Evolutionary conservation across 2,888 invertebrate genomes (phyloP).

Genomic region (Apodemia duryi): DNA sequence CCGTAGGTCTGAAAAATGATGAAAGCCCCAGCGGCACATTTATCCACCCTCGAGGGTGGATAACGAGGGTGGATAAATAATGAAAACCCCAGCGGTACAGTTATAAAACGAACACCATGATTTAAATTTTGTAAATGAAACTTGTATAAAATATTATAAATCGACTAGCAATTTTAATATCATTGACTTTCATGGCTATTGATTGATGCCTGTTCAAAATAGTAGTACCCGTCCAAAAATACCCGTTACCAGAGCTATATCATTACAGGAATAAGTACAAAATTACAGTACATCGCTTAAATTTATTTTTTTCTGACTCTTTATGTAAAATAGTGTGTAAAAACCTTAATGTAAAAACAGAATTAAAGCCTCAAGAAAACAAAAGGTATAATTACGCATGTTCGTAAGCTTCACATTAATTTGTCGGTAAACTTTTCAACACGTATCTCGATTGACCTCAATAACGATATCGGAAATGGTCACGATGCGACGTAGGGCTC

Average conservation of each 20-base stretch:
- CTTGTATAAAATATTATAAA: no score
- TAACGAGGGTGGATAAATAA: no score
- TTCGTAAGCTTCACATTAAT: constrained; percentile 37
- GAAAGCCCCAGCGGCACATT: no score
- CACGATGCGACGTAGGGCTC: background rate
- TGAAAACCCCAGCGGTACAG: no score
- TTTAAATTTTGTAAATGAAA: no score
- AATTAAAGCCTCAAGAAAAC: constrained; percentile 11
- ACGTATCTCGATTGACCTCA: constrained; percentile 47
- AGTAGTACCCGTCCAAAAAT: background rate
- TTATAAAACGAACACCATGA: no score
- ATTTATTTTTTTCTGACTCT: background rate
- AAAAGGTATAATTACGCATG: constrained; percentile 17
- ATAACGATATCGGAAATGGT: constrained; percentile 28
- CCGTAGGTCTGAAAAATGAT: no score
- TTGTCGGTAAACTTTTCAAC: constrained; percentile 50
- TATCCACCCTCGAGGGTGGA: no score
- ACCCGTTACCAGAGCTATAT: background rate
- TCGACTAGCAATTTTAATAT: no score
- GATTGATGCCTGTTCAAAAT: background rate
- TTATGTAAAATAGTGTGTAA: constrained; percentile 9
- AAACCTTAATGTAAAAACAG: background rate
- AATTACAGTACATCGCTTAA: background rate
- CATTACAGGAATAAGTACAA: background rate
- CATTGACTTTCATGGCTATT: no score